phyloP scores from a whole-genome alignment of 2,113 vertebrate genomes.

The Pontoporia blainvillei region DNA sequence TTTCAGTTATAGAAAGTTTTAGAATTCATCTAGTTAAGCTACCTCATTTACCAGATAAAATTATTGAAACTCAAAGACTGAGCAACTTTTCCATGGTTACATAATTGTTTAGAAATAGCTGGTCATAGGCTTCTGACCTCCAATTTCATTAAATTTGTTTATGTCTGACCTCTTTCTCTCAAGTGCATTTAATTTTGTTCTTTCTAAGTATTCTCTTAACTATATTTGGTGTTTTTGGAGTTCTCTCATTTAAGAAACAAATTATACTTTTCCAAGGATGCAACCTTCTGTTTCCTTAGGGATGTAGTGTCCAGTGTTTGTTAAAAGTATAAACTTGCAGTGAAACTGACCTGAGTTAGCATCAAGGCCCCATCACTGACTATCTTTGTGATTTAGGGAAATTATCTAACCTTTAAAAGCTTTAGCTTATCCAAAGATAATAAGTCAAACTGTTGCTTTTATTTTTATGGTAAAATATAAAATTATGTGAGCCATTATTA shows the following conservation, averaged over 20 bases:
- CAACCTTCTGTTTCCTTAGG: background rate
- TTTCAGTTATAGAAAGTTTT: background rate
- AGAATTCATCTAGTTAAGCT: background rate
- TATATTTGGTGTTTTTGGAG: background rate
- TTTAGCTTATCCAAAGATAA: background rate
- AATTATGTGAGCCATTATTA: background rate
- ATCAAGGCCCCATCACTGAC: background rate
- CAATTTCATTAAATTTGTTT: background rate
- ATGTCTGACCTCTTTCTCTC: background rate
- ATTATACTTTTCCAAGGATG: background rate
- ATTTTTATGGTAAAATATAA: background rate
- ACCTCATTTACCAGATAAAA: background rate
- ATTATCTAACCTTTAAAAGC: background rate
- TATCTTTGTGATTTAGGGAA: background rate
- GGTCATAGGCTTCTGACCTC: background rate
- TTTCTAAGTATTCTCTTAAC: background rate
- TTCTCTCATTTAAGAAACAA: conserved; percentile 15
- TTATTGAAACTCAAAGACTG: background rate
- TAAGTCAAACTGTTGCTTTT: background rate
- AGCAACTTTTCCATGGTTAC: background rate
- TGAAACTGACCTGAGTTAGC: background rate
- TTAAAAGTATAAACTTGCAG: background rate
- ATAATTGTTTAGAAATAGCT: background rate
- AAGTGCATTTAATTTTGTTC: background rate
- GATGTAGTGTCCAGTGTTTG: background rate